Base-by-base conservation (phyloP, 2,113 vertebrate species). In the Pseudopodoces humilis region DNA sequence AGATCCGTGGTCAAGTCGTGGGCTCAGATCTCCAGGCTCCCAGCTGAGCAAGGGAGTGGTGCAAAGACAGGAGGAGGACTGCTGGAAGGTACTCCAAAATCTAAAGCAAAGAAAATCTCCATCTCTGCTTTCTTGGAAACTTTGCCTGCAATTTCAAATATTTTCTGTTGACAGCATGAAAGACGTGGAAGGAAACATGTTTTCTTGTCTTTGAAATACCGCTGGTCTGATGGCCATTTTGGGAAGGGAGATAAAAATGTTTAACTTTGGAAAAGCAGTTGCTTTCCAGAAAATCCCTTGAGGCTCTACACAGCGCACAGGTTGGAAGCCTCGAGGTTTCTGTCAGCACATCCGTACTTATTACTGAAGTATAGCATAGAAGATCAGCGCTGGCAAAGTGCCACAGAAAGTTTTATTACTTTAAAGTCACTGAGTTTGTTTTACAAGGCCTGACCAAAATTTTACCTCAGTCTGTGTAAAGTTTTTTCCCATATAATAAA, bases 371-470 rank as follows among this genome's bases (percentile, higher is more conserved):
- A 62, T 2, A 63, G 50, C 72, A 76, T 8, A 71, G 60, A 88
- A 69, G 56, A 91, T 62, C 75, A 52, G 39, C 75, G 83, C 79
- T 2, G 7, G 62, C 65, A 79, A 67, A 81, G 23, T 6, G 5
- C 64, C 60, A 50, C 33, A 50, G 56, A 27, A 91, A 65, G 27
- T 50, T 94, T 81, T 62, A 86, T 86, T 83, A 50, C 55, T 49
- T 89, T 58, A 58, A 78, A 67, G 37, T 55, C 68, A 90, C 56
- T 30, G 46, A 62, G 33, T 94, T 90, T 83, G 55, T 83, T 71
- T 86, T 63, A 53, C 5, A 69, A 58, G 24, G 35, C 71, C 60
- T 84, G 46, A 91, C 31, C 80, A 90, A 68, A 88, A 74, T 63
- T 94, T 70, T 83, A 77, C 76, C 43, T 77, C 46, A 27, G 24